Evolutionary conservation across 2,888 invertebrate species (phyloP), one percentile per base, ranked within the genome.

Genomic region (Caenorhabditis sp.): DNA sequence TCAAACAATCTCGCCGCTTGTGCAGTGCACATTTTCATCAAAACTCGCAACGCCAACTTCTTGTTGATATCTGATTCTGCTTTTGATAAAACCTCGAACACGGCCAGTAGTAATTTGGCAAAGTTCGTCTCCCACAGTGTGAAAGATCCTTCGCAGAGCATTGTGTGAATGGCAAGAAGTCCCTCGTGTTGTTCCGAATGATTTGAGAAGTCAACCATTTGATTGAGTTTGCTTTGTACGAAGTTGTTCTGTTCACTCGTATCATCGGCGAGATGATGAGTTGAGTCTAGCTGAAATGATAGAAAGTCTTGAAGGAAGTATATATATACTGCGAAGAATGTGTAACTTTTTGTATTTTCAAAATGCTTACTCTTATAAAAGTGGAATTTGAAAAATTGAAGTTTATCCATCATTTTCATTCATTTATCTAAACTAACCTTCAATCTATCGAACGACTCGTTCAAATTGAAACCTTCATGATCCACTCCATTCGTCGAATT

Each of bases 91-190:
- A 49, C 37, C 36, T 55, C n/a, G 31, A 55, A 73, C 1, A 73
- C 61, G 14, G 68, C 68, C 8, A 73, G 57, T 8, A 73, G 50
- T 14, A 73, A 55, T 37, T 73, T 68, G 0, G 65, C 59, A 26
- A 68, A 73, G 19, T 73, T 68, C 10, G 68, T 68, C 43, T 74
- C 74, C 74, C 74, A 74, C 0, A 69, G 37, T 1, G 74, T 74
- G 50, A 74, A 74, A n/a, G 74, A 74, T n/a, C 74, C 74, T 55
- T 74, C 74, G 21, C 63, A 66, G 5, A 74, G 54, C 74, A 74
- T 74, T 3, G 60, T 63, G 19, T 69, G 74, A 36, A 74, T 66
- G 0, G 66, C 21, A 0, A 24, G 1, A 14, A 69, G 60, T 4
- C 64, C 73, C 49, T 73, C 73, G 21, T 59, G 27, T 43, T 73